Percentiles rank a stretch among this genome's conserved stretches.
Conservation (phyloP, 1,140 invertebrate genomes). For the Linepithema humile region DNA sequence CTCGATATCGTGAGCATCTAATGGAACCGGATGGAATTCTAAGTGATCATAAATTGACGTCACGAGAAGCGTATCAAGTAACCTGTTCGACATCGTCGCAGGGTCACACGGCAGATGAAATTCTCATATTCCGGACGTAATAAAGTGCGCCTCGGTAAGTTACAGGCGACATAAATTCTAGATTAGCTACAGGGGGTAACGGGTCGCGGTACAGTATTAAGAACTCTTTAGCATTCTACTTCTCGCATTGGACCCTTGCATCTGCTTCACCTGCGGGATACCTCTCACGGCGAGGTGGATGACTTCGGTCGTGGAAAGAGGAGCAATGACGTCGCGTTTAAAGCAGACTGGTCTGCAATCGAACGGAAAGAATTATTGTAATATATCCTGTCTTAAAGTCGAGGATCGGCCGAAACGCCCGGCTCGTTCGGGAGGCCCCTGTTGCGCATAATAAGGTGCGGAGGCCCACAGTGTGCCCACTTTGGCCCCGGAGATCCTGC, state of each 20-base stretch:
- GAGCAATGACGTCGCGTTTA: conserved; percentile 13
- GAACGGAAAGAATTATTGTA: conserved; percentile 71
- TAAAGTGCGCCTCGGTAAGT: conserved; percentile 43
- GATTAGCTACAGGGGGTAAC: conserved; percentile 27
- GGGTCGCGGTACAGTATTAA: conserved; percentile 25
- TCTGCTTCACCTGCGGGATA: conserved; percentile 32
- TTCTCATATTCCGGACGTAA: conserved; percentile 55
- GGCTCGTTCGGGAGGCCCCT: conserved; percentile 61
- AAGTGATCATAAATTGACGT: conserved; percentile 48
- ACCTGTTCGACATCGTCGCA: conserved; percentile 27
- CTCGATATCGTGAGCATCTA: conserved; percentile 6
- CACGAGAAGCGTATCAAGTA: neutral
- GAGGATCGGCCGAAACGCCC: conserved; percentile 54
- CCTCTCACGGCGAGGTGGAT: conserved; percentile 18
- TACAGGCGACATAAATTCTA: conserved; percentile 63
- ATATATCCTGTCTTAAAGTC: conserved; percentile 68
- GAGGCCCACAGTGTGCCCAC: conserved; percentile 47
- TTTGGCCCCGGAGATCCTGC: conserved; percentile 59
- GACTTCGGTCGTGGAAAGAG: conserved; percentile 25
- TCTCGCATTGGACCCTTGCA: neutral
- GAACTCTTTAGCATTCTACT: neutral
- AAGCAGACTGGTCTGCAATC: conserved; percentile 40
- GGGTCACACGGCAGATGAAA: conserved; percentile 35
- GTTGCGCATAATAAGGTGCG: conserved; percentile 71
- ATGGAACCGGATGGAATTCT: conserved; percentile 20